A percentile compares a stretch with the other conserved stretches of the same genome.
These are phyloP conservation scores for Heliangelus exortis DNA, from an alignment of 2,797 vertebrate genomes.

Conservation along the genomic window DNA sequence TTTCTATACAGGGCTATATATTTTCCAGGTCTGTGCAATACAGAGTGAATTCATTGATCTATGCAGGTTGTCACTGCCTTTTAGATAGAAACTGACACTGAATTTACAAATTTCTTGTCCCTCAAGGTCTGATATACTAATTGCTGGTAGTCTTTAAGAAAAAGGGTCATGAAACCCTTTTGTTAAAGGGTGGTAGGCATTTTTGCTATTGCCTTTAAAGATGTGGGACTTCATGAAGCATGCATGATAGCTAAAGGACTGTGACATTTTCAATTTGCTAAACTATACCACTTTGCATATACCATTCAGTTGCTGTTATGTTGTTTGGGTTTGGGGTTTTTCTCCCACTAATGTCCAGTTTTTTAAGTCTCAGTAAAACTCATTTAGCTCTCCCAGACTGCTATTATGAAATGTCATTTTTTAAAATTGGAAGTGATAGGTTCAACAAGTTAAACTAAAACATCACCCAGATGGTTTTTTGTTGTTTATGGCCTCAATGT, in stretches of 20 bases:
- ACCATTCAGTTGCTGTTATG: neutral
- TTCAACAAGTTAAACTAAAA: neutral
- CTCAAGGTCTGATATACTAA: neutral
- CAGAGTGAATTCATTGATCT: neutral
- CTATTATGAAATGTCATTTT: neutral
- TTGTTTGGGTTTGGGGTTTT: neutral
- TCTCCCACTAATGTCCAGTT: neutral
- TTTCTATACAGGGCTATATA: neutral
- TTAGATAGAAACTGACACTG: neutral
- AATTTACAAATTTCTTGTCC: neutral
- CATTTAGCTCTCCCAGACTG: neutral
- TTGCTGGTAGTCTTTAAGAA: neutral
- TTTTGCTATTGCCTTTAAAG: neutral
- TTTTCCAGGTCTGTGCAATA: neutral
- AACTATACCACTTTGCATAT: neutral
- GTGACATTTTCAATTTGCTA: neutral
- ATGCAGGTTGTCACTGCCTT: neutral
- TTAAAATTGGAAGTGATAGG: neutral
- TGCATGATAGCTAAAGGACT: neutral
- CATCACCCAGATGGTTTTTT: neutral
- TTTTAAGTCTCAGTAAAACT: neutral
- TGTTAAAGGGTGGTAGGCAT: neutral
- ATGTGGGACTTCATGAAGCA: neutral
- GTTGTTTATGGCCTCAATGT: neutral
- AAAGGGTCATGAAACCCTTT: neutral